Percentiles rank a stretch among this genome's conserved stretches.
Evolutionary conservation across 2,797 vertebrate genomes (phyloP).

Genomic region (Alouatta caraya): DNA sequence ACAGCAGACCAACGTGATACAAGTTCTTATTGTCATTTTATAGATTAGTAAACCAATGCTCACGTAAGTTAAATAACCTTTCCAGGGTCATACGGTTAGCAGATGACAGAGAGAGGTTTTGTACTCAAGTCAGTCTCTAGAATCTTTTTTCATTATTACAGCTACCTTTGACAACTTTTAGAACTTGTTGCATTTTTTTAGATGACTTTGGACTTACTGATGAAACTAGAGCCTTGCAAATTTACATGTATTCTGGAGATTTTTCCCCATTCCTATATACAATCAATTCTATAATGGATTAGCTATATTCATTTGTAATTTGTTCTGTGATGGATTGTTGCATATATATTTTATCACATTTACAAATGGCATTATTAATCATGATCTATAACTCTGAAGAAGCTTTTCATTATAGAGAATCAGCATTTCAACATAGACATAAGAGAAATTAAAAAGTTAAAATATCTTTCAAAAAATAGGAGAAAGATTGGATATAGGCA

Average conservation of each 20-base stretch:
- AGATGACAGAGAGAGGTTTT: background rate
- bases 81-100: background rate
- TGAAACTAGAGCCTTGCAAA: background rate
- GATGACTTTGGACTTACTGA: background rate
- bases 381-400: background rate
- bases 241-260: background rate
- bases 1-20: background rate
- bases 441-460: background rate
- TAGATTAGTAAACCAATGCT: background rate
- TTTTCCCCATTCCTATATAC: background rate
- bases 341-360: background rate
- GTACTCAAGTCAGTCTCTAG: background rate
- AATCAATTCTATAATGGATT: background rate
- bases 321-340: background rate
- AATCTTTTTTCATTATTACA: background rate
- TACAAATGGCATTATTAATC: background rate
- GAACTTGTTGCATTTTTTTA: background rate
- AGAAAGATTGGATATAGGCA: background rate
- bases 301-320: slow-evolving; percentile 16
- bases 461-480: background rate
- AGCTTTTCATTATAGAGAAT: background rate
- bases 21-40: background rate
- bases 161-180: background rate
- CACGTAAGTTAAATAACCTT: background rate
- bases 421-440: background rate